phyloP scores from a whole-genome alignment of 2,888 invertebrate species.

The Limenitis camilla region DNA sequence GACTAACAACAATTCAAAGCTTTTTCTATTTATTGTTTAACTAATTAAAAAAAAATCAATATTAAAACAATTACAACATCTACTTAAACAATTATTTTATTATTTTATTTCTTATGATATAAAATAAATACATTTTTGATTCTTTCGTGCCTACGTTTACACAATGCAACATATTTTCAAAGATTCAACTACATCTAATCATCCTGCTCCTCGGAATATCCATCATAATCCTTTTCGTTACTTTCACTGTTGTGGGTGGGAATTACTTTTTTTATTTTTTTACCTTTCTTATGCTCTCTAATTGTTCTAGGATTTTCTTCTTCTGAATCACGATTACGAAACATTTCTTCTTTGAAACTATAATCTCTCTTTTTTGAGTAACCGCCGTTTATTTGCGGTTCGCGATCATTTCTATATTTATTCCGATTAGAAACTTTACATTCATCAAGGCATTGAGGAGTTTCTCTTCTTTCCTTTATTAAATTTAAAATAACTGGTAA shows the following conservation, averaged over 20 bases:
- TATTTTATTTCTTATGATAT: too few species aligned
- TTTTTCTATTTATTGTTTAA: too few species aligned
- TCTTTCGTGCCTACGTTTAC: background rate
- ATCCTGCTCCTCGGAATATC: constrained; percentile 22
- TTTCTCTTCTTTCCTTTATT: constrained; percentile 43
- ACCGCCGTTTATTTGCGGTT: constrained; percentile 30
- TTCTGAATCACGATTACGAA: constrained; percentile 22
- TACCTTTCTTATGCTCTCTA: constrained; percentile 21
- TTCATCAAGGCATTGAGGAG: constrained; percentile 30
- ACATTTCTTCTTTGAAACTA: constrained; percentile 25
- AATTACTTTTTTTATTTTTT: constrained; percentile 19
- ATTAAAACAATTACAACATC: too few species aligned
- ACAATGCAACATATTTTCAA: background rate
- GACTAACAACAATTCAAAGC: background rate
- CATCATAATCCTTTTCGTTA: constrained; percentile 29
- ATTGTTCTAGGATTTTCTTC: constrained; percentile 22
- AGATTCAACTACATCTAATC: constrained; percentile 1
- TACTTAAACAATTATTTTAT: too few species aligned
- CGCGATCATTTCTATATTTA: constrained; percentile 8
- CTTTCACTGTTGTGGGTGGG: constrained; percentile 31
- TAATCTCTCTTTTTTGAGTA: constrained; percentile 42
- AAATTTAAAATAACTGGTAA: constrained; percentile 55
- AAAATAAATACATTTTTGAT: too few species aligned
- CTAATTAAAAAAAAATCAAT: too few species aligned
- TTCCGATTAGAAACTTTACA: constrained; percentile 25